phyloP scores from a whole-genome alignment of 2,797 vertebrate genomes.

The Leuciscus waleckii region DNA sequence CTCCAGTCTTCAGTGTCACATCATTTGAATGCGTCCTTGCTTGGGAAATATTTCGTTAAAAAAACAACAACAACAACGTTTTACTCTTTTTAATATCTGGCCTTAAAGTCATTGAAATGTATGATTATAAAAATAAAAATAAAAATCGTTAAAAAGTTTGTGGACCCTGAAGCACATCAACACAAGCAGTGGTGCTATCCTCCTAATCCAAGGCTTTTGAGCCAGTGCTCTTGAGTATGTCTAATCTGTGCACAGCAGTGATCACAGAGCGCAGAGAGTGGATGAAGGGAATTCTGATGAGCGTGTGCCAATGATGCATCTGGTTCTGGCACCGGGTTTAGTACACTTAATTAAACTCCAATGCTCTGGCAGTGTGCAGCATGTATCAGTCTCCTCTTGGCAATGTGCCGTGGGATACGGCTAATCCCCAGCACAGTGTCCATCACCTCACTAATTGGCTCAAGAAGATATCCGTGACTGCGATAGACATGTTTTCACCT shows the following conservation, averaged over 20 bases:
- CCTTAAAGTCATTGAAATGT: background rate
- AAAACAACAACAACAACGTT: too few species aligned
- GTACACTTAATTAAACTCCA: constrained; percentile 68
- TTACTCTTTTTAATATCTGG: background rate
- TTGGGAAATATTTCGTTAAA: too few species aligned
- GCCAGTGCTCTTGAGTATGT: constrained; percentile 9
- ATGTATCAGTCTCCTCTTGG: constrained; percentile 69
- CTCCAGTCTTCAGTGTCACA: background rate
- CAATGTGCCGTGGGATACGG: constrained; percentile 57
- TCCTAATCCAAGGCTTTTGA: constrained; percentile 35
- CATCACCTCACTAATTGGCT: constrained; percentile 67
- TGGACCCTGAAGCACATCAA: background rate
- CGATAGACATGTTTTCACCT: constrained; percentile 66
- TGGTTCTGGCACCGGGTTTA: constrained; percentile 62
- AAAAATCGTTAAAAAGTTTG: background rate
- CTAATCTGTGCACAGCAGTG: constrained; percentile 24
- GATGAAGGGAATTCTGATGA: constrained; percentile 50
- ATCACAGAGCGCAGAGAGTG: background rate
- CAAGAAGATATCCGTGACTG: constrained; percentile 71
- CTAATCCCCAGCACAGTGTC: constrained; percentile 69
- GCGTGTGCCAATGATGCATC: constrained; percentile 56
- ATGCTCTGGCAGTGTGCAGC: constrained; percentile 64
- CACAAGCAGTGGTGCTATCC: background rate
- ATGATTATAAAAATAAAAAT: too few species aligned
- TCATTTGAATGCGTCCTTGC: background rate